These are phyloP conservation scores for Steinernema scapterisci DNA, from an alignment of 2,888 invertebrate genomes.

Conservation along the genomic window DNA sequence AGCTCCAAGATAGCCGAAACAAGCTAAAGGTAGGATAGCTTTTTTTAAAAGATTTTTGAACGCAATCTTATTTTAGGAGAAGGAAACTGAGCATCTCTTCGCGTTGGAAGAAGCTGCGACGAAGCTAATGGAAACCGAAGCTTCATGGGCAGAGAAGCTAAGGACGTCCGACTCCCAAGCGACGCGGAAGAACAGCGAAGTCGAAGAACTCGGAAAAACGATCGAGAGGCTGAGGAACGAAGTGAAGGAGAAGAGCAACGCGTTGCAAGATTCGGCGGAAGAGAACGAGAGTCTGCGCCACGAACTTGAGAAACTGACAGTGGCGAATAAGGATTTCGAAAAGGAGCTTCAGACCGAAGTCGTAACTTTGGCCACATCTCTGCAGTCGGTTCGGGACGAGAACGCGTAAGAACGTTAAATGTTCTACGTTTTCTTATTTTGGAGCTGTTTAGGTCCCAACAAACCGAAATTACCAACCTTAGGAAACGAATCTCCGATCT, in stretches of 20 bases:
- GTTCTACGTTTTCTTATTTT: not conserved
- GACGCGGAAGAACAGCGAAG: slow-evolving; percentile 28
- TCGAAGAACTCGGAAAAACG: slow-evolving; percentile 14
- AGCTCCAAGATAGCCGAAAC: not conserved
- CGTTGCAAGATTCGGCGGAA: slow-evolving; percentile 4
- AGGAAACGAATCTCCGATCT: slow-evolving; percentile 34
- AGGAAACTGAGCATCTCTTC: not conserved
- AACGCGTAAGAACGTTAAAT: slow-evolving; percentile 37
- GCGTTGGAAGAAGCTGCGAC: slow-evolving; percentile 10
- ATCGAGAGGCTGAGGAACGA: slow-evolving; percentile 35
- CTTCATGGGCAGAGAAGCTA: slow-evolving; percentile 16
- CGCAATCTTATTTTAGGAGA: not conserved
- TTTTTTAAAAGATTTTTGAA: not conserved
- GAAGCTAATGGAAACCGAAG: not conserved
- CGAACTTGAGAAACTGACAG: slow-evolving; percentile 27
- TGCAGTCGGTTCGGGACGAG: slow-evolving; percentile 48
- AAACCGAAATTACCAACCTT: slow-evolving; percentile 38
- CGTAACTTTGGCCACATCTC: slow-evolving; percentile 52
- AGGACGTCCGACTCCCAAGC: not conserved
- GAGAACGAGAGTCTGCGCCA: slow-evolving; percentile 23
- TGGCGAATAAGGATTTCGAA: slow-evolving; percentile 32
- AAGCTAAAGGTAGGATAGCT: not conserved
- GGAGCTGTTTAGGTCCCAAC: not conserved
- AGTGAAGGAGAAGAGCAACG: slow-evolving; percentile 26
- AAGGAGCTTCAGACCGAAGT: slow-evolving; percentile 43